phyloP scores from a whole-genome alignment of 2,797 vertebrate genomes.

The Sparidentex hasta region DNA sequence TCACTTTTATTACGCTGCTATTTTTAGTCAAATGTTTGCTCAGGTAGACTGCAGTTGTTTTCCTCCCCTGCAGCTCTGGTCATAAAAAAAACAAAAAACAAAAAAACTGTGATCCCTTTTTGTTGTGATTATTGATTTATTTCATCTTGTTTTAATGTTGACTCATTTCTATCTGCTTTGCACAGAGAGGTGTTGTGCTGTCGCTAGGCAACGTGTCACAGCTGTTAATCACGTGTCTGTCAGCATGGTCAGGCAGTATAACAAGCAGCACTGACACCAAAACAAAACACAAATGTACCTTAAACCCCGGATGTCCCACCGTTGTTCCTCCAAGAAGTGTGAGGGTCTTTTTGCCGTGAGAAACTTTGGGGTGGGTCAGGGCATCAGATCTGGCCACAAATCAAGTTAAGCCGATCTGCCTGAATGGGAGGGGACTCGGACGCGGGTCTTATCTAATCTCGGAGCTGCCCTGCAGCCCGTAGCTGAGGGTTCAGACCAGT shows the following conservation, averaged over 20 bases:
- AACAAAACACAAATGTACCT: background rate
- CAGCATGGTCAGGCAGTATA: background rate
- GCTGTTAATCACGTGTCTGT: background rate
- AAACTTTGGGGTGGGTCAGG: background rate
- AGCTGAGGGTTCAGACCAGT: constrained; percentile 2
- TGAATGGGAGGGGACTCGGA: background rate
- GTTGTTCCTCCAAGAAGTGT: background rate
- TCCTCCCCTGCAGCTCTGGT: background rate
- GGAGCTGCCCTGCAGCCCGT: background rate
- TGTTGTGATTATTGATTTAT: no score
- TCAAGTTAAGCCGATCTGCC: background rate
- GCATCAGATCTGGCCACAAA: background rate
- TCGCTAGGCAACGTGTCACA: background rate
- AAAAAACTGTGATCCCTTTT: background rate
- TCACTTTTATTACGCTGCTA: background rate
- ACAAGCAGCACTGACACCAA: background rate
- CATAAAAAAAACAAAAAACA: no score
- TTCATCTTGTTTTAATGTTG: background rate
- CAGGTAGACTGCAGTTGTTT: background rate
- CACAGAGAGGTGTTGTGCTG: background rate
- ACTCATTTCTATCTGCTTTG: background rate
- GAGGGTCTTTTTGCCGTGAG: background rate
- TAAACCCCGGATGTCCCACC: background rate
- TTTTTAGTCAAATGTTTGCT: background rate
- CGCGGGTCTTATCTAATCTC: background rate